Conservation (phyloP, 1,140 invertebrate genomes). For the Eupristina koningsbergeri region DNA sequence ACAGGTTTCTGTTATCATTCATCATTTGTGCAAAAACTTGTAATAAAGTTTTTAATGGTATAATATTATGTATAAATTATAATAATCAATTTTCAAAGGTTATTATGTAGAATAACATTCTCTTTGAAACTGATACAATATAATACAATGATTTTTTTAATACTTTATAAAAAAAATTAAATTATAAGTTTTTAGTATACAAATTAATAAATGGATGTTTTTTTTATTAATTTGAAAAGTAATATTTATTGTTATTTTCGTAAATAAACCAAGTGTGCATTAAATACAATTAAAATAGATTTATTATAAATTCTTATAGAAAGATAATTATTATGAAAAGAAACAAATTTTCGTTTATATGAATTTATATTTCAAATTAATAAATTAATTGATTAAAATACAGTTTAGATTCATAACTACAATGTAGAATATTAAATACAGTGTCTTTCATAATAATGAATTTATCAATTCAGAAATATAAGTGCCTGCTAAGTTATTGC, state of each 20-base stretch:
- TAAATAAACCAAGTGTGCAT: slow-evolving; percentile 32
- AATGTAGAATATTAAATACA: slow-evolving; percentile 40
- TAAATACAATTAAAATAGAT: not conserved
- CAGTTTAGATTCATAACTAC: slow-evolving; percentile 34
- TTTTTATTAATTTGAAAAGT: slow-evolving; percentile 16
- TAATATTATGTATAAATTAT: slow-evolving; percentile 38
- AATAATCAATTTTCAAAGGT: slow-evolving; percentile 30
- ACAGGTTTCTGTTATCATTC: slow-evolving; percentile 31
- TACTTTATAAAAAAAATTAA: slow-evolving; percentile 42
- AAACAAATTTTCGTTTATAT: slow-evolving; percentile 35
- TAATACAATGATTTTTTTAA: slow-evolving; percentile 27
- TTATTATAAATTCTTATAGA: slow-evolving; percentile 23
- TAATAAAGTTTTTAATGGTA: slow-evolving; percentile 32
- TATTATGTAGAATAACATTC: slow-evolving; percentile 46
- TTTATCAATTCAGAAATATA: slow-evolving; percentile 53
- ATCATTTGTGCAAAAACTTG: slow-evolving; percentile 9
- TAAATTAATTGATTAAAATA: slow-evolving; percentile 45
- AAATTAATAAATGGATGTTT: slow-evolving; percentile 27
- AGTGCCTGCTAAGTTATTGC: slow-evolving; percentile 61
- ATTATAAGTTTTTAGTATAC: slow-evolving; percentile 24
- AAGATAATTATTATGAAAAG: slow-evolving; percentile 22
- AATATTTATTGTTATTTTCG: slow-evolving; percentile 45
- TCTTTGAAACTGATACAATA: slow-evolving; percentile 40
- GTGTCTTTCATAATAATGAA: slow-evolving; percentile 53
- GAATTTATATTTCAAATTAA: slow-evolving; percentile 52